Evolutionary conservation across 1,140 invertebrate species (phyloP).

Genomic region (Pentalonia nigronervosa): DNA sequence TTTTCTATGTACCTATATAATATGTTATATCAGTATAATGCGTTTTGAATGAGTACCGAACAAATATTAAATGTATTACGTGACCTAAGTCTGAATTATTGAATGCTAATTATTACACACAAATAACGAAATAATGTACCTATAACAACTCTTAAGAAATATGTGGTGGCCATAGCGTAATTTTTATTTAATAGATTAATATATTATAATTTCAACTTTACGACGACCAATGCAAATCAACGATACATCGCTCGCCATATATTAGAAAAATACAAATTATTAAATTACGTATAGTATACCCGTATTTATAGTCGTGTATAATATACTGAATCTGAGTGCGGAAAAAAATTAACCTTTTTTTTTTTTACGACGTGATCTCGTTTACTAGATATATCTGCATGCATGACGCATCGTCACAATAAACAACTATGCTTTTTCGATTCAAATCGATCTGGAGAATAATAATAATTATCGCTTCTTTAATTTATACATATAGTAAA

Average conservation of each 20-base stretch:
- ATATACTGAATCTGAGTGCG: background rate
- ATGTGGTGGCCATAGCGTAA: background rate
- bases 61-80: background rate
- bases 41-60: background rate
- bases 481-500: background rate
- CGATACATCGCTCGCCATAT: background rate
- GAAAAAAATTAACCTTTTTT: background rate
- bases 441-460: background rate
- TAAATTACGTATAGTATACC: background rate
- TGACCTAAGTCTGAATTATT: background rate
- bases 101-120: background rate
- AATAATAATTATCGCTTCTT: background rate
- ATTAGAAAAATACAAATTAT: background rate
- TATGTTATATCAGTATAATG: background rate
- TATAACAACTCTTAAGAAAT: background rate
- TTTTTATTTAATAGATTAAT: slow-evolving; percentile 15
- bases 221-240: background rate
- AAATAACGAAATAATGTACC: background rate
- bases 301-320: background rate
- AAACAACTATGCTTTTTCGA: background rate
- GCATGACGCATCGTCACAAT: background rate
- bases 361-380: background rate
- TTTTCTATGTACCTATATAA: background rate
- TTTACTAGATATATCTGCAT: background rate
- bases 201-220: background rate